A percentile compares a stretch with the other conserved stretches of the same genome.
These are phyloP conservation scores for Antrozous pallidus DNA, from an alignment of 2,797 vertebrate species.

Conservation along the genomic window DNA sequence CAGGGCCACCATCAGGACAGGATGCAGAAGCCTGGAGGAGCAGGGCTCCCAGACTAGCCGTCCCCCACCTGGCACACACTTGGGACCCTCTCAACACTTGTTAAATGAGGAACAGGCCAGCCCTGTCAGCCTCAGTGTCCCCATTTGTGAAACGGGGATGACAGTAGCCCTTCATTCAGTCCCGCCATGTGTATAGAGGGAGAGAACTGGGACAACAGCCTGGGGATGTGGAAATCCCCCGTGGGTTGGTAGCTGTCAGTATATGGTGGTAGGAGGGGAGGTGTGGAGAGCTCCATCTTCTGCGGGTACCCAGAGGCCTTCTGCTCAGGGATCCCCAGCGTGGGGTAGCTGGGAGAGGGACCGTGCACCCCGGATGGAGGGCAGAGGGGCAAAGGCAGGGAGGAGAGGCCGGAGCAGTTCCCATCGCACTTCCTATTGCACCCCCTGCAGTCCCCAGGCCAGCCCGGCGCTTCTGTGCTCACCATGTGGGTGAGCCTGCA, in stretches of 20 bases:
- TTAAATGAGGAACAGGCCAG: background rate
- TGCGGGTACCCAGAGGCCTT: background rate
- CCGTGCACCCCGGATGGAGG: rapidly evolving
- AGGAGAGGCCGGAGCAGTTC: background rate
- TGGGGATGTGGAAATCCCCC: rapidly evolving
- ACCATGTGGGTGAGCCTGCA: rapidly evolving
- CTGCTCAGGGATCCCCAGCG: background rate
- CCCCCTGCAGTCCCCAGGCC: rapidly evolving
- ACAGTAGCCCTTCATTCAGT: background rate
- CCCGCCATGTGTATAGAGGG: rapidly evolving
- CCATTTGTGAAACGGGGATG: background rate
- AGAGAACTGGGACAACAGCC: background rate
- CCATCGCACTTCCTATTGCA: no score
- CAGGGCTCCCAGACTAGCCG: rapidly evolving
- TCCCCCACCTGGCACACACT: background rate
- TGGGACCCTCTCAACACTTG: background rate
- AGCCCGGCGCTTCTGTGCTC: rapidly evolving
- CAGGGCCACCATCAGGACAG: background rate
- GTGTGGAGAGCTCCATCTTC: background rate
- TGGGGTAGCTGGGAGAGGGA: background rate
- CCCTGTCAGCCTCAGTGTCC: background rate
- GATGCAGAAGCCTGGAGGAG: background rate
- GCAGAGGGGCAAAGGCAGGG: background rate
- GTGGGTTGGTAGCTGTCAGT: rapidly evolving
- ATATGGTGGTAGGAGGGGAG: background rate